Conservation (phyloP, 2,113 vertebrate genomes). For the Bos javanicus region DNA sequence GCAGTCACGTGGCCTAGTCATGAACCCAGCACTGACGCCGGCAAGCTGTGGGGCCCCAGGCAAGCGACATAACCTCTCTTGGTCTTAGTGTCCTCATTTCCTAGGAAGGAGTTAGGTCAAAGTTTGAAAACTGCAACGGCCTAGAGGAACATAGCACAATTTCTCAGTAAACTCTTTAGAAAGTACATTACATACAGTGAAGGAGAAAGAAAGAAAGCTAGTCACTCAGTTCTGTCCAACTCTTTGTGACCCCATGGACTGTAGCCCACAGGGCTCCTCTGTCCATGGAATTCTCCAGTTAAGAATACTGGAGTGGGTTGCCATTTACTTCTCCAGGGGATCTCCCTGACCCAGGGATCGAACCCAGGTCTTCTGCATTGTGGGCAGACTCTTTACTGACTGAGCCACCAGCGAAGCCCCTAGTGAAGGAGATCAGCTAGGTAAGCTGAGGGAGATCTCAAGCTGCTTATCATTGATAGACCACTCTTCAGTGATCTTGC, state of each 20-base stretch:
- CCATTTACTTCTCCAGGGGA: neutral
- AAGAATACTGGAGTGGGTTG: neutral
- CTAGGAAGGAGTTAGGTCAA: neutral
- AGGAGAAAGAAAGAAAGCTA: neutral
- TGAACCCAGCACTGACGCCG: neutral
- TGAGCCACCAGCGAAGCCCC: neutral
- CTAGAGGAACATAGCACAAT: neutral
- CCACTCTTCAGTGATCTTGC: no score
- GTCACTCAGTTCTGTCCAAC: neutral
- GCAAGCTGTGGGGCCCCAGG: neutral
- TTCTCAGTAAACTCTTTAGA: neutral
- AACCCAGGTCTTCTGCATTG: neutral
- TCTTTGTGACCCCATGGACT: neutral
- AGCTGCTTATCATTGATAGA: neutral
- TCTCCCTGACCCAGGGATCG: rapidly evolving
- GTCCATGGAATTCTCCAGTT: neutral
- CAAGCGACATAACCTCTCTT: no score
- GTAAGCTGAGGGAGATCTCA: neutral
- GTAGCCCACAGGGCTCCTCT: neutral
- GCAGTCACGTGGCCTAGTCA: neutral
- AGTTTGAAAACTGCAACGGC: neutral
- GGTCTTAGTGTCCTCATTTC: neutral
- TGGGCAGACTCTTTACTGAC: neutral
- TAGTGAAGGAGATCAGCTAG: neutral
- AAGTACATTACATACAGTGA: neutral